A percentile compares a stretch with the other conserved stretches of the same genome.
Conservation (phyloP, 2,113 vertebrate species). For the Tiliqua scincoides region DNA sequence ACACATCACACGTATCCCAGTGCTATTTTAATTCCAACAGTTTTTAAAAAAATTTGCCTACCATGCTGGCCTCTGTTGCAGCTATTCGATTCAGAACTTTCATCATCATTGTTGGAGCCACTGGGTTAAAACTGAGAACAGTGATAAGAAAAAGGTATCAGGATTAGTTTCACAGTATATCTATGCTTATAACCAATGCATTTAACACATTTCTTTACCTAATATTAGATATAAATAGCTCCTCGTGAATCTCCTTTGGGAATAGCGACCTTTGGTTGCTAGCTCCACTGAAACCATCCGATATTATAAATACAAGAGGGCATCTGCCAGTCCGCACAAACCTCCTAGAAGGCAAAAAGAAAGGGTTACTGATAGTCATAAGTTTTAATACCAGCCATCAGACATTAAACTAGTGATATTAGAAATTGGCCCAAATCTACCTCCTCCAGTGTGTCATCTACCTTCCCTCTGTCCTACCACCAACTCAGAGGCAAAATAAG, state of each 20-base stretch:
- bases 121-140: slow-evolving; percentile 90
- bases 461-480: neutral
- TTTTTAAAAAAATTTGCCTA: slow-evolving; percentile 61
- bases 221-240: slow-evolving; percentile 83
- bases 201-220: slow-evolving; percentile 74
- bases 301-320: slow-evolving; percentile 90
- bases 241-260: slow-evolving; percentile 85
- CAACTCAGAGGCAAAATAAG: neutral
- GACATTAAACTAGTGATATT: neutral
- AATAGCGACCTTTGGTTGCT: slow-evolving; percentile 86
- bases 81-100: slow-evolving; percentile 88
- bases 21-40: neutral
- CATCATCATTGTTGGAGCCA: slow-evolving; percentile 93
- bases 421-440: neutral
- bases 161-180: slow-evolving; percentile 25
- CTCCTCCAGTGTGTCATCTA: no score
- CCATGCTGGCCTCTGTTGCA: slow-evolving; percentile 82
- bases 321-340: slow-evolving; percentile 83
- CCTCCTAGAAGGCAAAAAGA: slow-evolving; percentile 73
- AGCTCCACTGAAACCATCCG: slow-evolving; percentile 88
- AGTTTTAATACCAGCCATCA: neutral
- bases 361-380: neutral
- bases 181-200: neutral
- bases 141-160: slow-evolving; percentile 37
- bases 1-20: neutral